Conservation (phyloP, 1,140 invertebrate genomes). For the Sitophilus oryzae region DNA sequence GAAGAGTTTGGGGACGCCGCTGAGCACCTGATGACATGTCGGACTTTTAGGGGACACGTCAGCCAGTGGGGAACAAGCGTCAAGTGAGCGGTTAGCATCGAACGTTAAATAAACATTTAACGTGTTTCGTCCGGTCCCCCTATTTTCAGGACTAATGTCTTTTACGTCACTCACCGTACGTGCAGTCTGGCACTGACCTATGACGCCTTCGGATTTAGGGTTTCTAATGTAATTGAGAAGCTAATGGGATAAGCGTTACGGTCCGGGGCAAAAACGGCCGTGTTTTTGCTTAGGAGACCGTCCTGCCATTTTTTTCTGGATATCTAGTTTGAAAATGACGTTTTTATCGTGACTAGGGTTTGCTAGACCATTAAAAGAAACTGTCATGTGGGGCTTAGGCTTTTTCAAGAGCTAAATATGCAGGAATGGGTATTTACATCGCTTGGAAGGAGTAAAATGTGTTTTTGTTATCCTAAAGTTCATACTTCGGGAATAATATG, state of each 20-base stretch:
- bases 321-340: not conserved
- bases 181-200: slow-evolving; percentile 26
- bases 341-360: not conserved
- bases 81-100: slow-evolving; percentile 25
- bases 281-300: slow-evolving; percentile 12
- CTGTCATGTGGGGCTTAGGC: not conserved
- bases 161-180: slow-evolving; percentile 24
- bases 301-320: not conserved
- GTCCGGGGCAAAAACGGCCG: slow-evolving; percentile 20
- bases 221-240: slow-evolving; percentile 25
- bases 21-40: slow-evolving; percentile 10
- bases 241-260: slow-evolving; percentile 23
- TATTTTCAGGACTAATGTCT: slow-evolving; percentile 24
- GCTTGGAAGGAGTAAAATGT: too few species aligned
- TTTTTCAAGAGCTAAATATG: not conserved
- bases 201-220: slow-evolving; percentile 18
- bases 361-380: not conserved
- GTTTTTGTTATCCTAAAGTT: too few species aligned
- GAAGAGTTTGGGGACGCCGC: slow-evolving; percentile 1
- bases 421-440: too few species aligned
- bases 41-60: slow-evolving; percentile 20
- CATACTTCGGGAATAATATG: too few species aligned
- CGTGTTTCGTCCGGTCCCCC: slow-evolving; percentile 14
- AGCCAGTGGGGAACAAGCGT: slow-evolving; percentile 21
- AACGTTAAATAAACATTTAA: slow-evolving; percentile 27